Evolutionary conservation across 2,888 invertebrate species (phyloP), one percentile per base, ranked within the genome.

Genomic region (Tetragnatha montana): DNA sequence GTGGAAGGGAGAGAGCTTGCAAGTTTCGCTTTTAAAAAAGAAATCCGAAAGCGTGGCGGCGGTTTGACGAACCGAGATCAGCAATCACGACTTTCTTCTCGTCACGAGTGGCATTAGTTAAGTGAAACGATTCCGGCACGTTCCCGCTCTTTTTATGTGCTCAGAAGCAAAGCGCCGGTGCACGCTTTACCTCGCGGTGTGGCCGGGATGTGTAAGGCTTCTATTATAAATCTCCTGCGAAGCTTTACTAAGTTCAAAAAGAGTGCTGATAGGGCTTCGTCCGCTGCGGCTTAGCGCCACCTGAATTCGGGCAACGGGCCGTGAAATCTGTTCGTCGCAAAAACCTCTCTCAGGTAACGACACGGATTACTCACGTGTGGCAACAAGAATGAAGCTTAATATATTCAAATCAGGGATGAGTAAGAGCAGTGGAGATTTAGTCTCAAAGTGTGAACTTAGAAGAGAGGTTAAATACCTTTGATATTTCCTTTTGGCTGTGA

Each of bases 161-260:
- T 89, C 71, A 85, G 78, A 35, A 84, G 84, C 78, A 88, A 88
- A 88, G 88, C 76, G 78, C 73, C 74, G 83, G 35, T 51, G 85
- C 89, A 86, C 88, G 88, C 88, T 71, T 71, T 70, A 81, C 81
- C 89, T 89, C 35, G 76, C 76, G 47, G 60, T 60, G 60, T 60
- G 60, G 10, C 12, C 12, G 78, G n/a, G 50, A 69, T 78, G 70
- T 71, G 75, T 89, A 86, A 22, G 89, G 89, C 89, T 89, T 89
- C 89, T 89, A 85, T 89, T 89, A 85, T 89, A 81, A 89, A 80
- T 89, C 81, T 85, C 71, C 89, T 81, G 19, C 78, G 89, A 89
- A 89, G 89, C 89, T 89, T 89, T 89, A 89, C 89, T 89, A 89
- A 89, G 88, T 80, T 83, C 60, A 47, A 35, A 35, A 35, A 75